Evolutionary conservation across 2,888 invertebrate species (phyloP).

Genomic region (Caenorhabditis sinica): DNA sequence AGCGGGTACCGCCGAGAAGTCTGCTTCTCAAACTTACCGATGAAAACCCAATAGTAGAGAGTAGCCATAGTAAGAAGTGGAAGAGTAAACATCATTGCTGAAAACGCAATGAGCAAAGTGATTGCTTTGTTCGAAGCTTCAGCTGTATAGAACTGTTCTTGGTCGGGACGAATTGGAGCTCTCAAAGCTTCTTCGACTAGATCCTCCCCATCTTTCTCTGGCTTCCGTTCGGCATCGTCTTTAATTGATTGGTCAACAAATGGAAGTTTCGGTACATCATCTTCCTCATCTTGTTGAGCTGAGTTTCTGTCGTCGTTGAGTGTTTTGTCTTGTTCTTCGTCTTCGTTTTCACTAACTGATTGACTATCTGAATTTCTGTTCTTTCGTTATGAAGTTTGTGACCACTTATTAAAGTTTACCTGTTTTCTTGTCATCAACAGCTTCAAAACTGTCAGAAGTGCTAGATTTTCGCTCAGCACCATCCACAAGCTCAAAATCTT

Average conservation of each 20-base stretch:
- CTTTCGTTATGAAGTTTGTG: background rate
- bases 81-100: constrained; percentile 78
- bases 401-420: background rate
- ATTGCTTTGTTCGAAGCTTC: constrained; percentile 69
- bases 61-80: constrained; percentile 78
- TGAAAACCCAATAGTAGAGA: constrained; percentile 77
- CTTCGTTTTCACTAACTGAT: constrained; percentile 46
- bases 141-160: constrained; percentile 73
- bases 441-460: constrained; percentile 62
- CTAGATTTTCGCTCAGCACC: constrained; percentile 56
- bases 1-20: too few relatives aligned
- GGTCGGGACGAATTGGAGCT: constrained; percentile 66
- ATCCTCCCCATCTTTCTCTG: constrained; percentile 61
- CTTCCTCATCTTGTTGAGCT: background rate
- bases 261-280: constrained; percentile 46
- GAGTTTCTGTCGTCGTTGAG: constrained; percentile 1
- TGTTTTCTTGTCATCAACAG: constrained; percentile 53
- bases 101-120: constrained; percentile 74
- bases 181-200: constrained; percentile 55
- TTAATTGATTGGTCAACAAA: constrained; percentile 64
- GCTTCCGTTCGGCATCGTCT: constrained; percentile 45
- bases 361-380: constrained; percentile 45
- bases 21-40: constrained; percentile 65
- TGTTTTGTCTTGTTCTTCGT: constrained; percentile 19
- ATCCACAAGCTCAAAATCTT: constrained; percentile 60